These are phyloP conservation scores for Temnothorax unifasciatus DNA, from an alignment of 2,888 invertebrate genomes.

Conservation along the genomic window DNA sequence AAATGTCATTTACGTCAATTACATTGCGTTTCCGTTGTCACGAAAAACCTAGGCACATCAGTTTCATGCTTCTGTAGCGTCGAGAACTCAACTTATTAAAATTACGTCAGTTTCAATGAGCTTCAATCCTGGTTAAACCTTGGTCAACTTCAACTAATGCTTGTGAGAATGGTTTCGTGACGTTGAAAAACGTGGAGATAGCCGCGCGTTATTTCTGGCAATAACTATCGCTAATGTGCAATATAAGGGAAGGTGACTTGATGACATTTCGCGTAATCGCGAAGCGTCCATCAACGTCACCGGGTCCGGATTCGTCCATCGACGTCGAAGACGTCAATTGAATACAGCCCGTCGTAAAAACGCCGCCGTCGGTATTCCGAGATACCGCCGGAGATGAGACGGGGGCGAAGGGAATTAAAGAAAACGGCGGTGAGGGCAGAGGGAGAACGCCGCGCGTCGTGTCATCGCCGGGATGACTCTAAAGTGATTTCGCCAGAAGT, in stretches of 20 bases:
- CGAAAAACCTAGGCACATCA: neutral
- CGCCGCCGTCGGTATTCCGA: slow-evolving; percentile 25
- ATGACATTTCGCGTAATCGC: slow-evolving; percentile 24
- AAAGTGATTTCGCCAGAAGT: slow-evolving; percentile 83
- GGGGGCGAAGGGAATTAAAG: slow-evolving; percentile 52
- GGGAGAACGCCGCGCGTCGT: slow-evolving; percentile 44
- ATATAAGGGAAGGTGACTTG: neutral
- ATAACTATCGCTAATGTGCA: slow-evolving; percentile 36
- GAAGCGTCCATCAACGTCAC: slow-evolving; percentile 43
- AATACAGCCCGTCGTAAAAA: slow-evolving; percentile 54
- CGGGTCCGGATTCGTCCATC: neutral
- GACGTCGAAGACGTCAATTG: slow-evolving; percentile 42
- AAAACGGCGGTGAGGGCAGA: slow-evolving; percentile 49
- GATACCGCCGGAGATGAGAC: slow-evolving; percentile 41
- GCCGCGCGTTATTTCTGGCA: slow-evolving; percentile 20
- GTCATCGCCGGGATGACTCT: slow-evolving; percentile 61
- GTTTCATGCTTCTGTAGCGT: neutral
- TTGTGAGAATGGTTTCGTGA: neutral
- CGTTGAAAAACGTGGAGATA: slow-evolving; percentile 6
- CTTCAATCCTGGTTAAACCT: slow-evolving; percentile 13
- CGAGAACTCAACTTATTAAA: slow-evolving; percentile 8
- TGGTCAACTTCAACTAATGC: neutral
- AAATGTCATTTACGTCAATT: slow-evolving; percentile 14
- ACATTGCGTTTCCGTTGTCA: neutral
- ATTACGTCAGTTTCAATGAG: slow-evolving; percentile 25